Conservation (phyloP, 2,797 vertebrate species). For the Octomys mimax region DNA sequence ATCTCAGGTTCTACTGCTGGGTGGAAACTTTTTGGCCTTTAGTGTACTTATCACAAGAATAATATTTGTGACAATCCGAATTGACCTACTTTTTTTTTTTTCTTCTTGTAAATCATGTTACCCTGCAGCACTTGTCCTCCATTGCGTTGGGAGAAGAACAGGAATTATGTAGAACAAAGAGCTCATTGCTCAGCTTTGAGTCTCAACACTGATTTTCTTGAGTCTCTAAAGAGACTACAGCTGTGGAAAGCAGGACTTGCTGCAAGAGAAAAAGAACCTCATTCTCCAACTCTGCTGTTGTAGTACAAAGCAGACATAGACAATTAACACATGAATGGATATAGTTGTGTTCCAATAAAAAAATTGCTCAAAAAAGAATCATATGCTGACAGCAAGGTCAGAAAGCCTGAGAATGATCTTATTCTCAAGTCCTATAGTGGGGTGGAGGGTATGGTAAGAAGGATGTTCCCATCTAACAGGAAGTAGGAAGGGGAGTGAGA, state of each 20-base stretch:
- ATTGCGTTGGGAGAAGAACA: slow-evolving; percentile 39
- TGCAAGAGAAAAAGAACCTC: neutral
- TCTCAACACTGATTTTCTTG: neutral
- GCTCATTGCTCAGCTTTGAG: slow-evolving; percentile 14
- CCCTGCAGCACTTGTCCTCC: neutral
- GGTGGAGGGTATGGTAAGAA: neutral
- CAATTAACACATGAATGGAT: neutral
- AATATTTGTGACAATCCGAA: slow-evolving; percentile 49
- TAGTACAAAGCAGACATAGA: neutral
- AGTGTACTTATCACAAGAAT: slow-evolving; percentile 11
- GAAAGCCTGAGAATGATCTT: neutral
- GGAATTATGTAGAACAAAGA: slow-evolving; percentile 30
- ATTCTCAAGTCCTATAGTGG: neutral
- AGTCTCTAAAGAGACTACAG: slow-evolving; percentile 18
- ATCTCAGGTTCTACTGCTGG: neutral
- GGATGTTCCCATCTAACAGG: neutral
- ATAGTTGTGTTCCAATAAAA: neutral
- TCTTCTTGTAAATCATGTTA: neutral
- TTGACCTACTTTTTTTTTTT: slow-evolving; percentile 63
- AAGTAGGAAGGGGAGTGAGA: neutral
- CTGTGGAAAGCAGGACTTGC: slow-evolving; percentile 41
- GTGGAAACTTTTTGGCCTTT: neutral
- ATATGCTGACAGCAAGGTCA: neutral
- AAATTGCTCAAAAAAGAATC: neutral
- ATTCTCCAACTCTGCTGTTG: neutral